phyloP scores from a whole-genome alignment of 2,888 invertebrate genomes.

The Yponomeuta malinellus region DNA sequence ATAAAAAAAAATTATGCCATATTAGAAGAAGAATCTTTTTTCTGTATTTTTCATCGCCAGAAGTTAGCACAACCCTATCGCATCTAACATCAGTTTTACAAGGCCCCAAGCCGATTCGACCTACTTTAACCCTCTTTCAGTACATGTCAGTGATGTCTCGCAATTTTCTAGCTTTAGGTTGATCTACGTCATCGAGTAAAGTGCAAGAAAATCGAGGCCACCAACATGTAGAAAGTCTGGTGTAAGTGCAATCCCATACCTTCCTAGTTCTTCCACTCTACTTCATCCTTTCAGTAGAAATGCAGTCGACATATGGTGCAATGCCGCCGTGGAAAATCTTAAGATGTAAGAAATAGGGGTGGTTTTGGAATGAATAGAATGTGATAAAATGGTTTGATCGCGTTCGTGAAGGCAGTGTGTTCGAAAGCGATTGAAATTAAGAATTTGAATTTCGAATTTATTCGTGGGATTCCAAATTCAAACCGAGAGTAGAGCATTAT shows the following conservation, averaged over 20 bases:
- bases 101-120: not conserved
- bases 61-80: not conserved
- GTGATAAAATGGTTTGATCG: not conserved
- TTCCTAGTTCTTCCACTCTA: constrained; percentile 13
- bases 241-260: not conserved
- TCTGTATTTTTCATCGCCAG: no score
- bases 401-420: not conserved
- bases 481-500: not conserved
- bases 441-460: constrained; percentile 5
- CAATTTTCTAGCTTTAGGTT: not conserved
- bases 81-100: not conserved
- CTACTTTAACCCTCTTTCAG: not conserved
- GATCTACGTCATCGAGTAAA: not conserved
- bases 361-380: not conserved
- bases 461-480: not conserved
- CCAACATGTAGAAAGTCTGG: not conserved
- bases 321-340: not conserved
- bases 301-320: not conserved
- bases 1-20: no score
- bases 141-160: not conserved
- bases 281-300: constrained; percentile 9
- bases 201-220: not conserved
- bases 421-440: constrained; percentile 8
- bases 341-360: not conserved
- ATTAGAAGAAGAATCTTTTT: no score